Evolutionary conservation across 2,797 vertebrate species (phyloP).

Genomic region (Cichlasoma orientale): DNA sequence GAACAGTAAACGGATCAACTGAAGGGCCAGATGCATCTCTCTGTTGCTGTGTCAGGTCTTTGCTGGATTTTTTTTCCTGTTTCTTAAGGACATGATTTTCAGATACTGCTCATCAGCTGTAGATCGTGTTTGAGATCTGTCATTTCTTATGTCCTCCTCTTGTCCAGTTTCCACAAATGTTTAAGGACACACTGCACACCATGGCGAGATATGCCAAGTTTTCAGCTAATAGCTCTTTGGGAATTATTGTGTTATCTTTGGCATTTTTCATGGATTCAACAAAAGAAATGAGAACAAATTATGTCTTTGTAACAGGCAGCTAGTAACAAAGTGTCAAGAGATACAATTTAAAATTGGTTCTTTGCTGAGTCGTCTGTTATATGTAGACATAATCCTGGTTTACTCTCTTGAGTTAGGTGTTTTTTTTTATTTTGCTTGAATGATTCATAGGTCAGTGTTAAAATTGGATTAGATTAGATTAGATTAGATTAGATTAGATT

Average conservation of each 20-base stretch:
- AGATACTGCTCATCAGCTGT: background rate
- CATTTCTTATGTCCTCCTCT: background rate
- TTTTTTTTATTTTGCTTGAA: background rate
- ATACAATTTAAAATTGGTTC: background rate
- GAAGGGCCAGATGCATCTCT: too few species aligned
- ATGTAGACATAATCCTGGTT: background rate
- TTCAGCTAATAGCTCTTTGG: background rate
- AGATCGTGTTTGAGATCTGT: background rate
- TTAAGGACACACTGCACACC: background rate
- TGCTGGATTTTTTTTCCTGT: too few species aligned
- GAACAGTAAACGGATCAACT: too few species aligned
- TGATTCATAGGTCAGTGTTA: background rate
- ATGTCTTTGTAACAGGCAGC: background rate
- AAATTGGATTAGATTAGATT: too few species aligned
- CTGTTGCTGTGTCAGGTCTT: too few species aligned
- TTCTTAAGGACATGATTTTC: background rate
- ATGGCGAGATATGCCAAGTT: background rate
- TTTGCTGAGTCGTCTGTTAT: background rate
- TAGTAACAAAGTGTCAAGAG: background rate
- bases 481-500: too few species aligned
- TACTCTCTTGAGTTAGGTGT: background rate
- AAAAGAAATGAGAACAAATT: background rate
- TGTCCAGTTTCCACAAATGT: background rate
- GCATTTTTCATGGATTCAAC: background rate
- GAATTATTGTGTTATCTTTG: background rate